Base-by-base conservation (phyloP, 2,888 invertebrate species). In the Microctonus aethiopoides region DNA sequence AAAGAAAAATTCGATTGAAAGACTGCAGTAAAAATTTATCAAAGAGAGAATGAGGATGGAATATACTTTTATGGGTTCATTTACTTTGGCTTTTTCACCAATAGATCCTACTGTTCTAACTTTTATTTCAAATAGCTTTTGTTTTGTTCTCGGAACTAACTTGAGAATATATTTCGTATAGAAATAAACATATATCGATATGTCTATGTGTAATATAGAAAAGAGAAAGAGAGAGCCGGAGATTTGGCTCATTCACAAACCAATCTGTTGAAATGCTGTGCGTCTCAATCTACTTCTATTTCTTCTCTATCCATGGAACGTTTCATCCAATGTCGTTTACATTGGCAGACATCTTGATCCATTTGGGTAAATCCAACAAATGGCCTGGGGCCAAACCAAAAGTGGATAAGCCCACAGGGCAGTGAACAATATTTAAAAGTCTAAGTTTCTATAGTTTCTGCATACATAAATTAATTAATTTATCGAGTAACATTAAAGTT, bases 321-420 rank as follows among this genome's bases (percentile, higher is more conserved):
- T 20, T 59, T 59, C 41, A n/a, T 62, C 56, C 57, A 29, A 16
- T 61, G 66, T 63, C 57, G 41, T 70, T 72, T 70, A 46, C 67
- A 64, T 71, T 39, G 66, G 66, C 68, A 62, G 63, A 61, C 65
- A 62, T 72, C 67, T 62, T 60, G 72, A 73, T 75, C 67, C 62
- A 72, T 74, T 70, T 68, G 61, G 70, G 52, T 24, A 61, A 69
- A 70, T 57, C 51, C 51, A 13, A 52, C 51, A 60, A 65, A 68
- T 74, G 72, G 72, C 74, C 64, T 54, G 22, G 20, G 22, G 74
- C 72, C 72, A 71, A 72, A 68, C 70, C 70, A 70, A 71, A 72
- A 70, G 62, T 74, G 68, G 70, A 72, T 72, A 74, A 70, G 56
- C 70, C 67, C 51, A 46, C 46, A 46, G 16, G 46, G 16, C 20